Conservation (phyloP, 1,140 invertebrate genomes). For the Limonius californicus region DNA sequence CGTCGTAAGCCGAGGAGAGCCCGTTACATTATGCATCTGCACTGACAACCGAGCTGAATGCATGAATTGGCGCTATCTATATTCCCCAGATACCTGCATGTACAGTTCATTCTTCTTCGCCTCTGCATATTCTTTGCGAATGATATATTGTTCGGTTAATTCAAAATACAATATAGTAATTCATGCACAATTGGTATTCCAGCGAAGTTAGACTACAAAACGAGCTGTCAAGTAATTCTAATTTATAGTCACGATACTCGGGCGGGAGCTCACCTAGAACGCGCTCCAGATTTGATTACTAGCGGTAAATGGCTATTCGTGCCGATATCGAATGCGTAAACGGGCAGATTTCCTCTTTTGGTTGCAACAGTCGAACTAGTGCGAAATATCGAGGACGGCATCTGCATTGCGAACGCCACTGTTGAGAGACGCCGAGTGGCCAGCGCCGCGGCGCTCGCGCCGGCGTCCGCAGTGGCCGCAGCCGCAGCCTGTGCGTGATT, state of each 20-base stretch:
- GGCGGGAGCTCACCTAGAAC: conserved; percentile 20
- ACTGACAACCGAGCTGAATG: too few relatives aligned
- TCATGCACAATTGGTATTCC: conserved; percentile 28
- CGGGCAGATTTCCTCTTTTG: not conserved
- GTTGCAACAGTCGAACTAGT: not conserved
- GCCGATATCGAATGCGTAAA: conserved; percentile 26
- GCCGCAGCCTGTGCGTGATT: conserved; percentile 30
- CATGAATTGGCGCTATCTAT: not conserved
- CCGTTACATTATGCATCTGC: too few relatives aligned
- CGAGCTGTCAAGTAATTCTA: conserved; percentile 33
- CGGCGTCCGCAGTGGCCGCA: conserved; percentile 24
- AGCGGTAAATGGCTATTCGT: conserved; percentile 26
- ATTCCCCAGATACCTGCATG: not conserved
- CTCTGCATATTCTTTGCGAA: conserved; percentile 1
- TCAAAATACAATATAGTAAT: conserved; percentile 29
- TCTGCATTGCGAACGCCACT: conserved; percentile 17
- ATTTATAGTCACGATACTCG: conserved; percentile 33
- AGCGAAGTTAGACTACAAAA: conserved; percentile 29
- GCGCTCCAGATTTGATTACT: conserved; percentile 31
- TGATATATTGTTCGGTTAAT: conserved; percentile 10
- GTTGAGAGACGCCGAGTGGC: not conserved
- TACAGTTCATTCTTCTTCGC: not conserved
- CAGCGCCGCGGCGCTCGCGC: conserved; percentile 5
- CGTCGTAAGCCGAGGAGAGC: too few relatives aligned
- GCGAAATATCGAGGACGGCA: not conserved